Percentiles rank a stretch among this genome's conserved stretches.
Conservation (phyloP, 2,113 vertebrate genomes). For the Acrocephalus arundinaceus region DNA sequence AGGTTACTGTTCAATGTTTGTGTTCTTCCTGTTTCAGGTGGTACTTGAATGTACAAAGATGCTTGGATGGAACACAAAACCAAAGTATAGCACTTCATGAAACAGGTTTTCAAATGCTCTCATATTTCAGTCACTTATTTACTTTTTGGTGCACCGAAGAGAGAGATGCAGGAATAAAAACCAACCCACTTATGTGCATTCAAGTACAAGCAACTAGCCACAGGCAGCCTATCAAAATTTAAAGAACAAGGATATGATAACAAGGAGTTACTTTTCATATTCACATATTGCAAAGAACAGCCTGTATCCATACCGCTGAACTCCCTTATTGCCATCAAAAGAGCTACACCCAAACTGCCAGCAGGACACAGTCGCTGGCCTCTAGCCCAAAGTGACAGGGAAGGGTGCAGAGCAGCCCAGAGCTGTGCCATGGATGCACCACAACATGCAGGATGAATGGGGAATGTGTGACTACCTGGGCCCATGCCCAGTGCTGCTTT, state of each 20-base stretch:
- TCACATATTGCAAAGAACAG: neutral
- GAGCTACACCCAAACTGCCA: neutral
- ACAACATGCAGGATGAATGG: neutral
- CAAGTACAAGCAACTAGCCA: neutral
- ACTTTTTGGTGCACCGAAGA: neutral
- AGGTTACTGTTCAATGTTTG: neutral
- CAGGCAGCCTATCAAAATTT: neutral
- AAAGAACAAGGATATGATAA: neutral
- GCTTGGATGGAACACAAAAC: neutral
- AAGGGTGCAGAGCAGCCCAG: neutral
- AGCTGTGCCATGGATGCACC: neutral
- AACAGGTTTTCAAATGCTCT: neutral
- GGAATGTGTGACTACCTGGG: neutral
- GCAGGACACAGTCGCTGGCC: neutral
- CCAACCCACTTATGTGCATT: fast-evolving
- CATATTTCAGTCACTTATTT: neutral
- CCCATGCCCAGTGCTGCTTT: neutral
- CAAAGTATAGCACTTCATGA: neutral
- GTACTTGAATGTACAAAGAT: neutral
- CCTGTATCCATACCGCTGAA: neutral
- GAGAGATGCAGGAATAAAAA: neutral
- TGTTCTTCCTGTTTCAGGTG: neutral
- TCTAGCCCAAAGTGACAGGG: neutral
- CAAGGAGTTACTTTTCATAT: neutral
- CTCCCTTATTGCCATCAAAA: neutral